Base-by-base conservation (phyloP, 2,797 vertebrate genomes). In the Heteromormyrus szaboi region DNA sequence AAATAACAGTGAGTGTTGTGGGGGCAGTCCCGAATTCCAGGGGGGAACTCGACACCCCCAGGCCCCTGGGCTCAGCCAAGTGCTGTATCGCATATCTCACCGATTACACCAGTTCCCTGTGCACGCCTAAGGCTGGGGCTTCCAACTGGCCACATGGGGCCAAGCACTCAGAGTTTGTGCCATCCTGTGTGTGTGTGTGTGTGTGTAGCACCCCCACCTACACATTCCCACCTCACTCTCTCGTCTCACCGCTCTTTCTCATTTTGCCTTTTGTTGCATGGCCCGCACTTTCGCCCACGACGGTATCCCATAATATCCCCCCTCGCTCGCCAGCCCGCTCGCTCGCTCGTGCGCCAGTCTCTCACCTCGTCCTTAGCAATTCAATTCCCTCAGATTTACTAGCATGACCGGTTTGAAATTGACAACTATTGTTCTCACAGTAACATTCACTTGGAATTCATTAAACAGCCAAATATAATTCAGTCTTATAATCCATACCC, bases 401-500 rank as follows among this genome's bases (percentile, higher is more conserved):
- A 59, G 53, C 72, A 41, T 83, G 88, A 88, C 79, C 22, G n/a
- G 54, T 44, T 84, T 48, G 76, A 83, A 88, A 84, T 62, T 84
- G 88, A 48, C 51, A 46, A 84, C 76, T 79, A 84, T 84, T 88
- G 76, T 41, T 22, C n/a, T 33, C 48, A 84, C 37, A 81, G 12
- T 44, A 29, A 44, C 76, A 83, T 37, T 56, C 41, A 62, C 85
- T 87, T 50, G 37, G 37, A 87, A 59, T 87, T 59, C 85, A 87
- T 87, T 87, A 87, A 87, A 65, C 5, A 68, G 29, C 59, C 56
- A 65, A 87, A 87, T 50, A 87, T 46, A 87, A 25, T 37, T 86
- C 59, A 29, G 41, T 46, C 5, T 65, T 48, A 29, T 25, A 68
- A 68, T 46, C 17, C 17, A 65, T 48, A 3, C 5, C 17, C 1